These are phyloP conservation scores for Paramormyrops kingsleyae DNA, from an alignment of 2,113 vertebrate genomes.

Conservation along the genomic window DNA sequence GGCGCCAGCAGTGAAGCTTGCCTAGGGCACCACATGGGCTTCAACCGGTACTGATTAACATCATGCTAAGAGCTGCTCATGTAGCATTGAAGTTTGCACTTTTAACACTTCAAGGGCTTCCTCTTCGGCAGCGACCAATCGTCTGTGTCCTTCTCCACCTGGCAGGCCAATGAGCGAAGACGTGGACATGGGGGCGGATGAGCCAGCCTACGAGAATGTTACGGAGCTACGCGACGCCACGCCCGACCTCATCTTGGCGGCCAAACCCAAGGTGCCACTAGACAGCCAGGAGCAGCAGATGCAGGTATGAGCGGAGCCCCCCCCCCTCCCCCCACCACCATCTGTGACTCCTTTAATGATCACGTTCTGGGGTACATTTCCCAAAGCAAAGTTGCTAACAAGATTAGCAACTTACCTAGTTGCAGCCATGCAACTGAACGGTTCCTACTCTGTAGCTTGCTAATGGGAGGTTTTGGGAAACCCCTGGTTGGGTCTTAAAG, in stretches of 20 bases:
- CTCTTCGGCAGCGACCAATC: background rate
- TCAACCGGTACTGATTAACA: background rate
- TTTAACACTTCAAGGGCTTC: background rate
- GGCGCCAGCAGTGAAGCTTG: background rate
- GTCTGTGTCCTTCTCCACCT: background rate
- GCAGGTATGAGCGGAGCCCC: constrained; percentile 33
- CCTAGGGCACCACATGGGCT: background rate
- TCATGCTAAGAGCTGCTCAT: background rate
- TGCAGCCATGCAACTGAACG: background rate
- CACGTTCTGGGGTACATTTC: background rate
- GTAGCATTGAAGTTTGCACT: background rate
- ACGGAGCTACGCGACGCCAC: constrained; percentile 60
- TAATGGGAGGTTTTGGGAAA: background rate
- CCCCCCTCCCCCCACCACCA: background rate
- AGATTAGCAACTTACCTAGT: background rate
- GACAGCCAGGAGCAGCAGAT: constrained; percentile 40
- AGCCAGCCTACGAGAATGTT: constrained; percentile 59
- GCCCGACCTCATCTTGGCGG: constrained; percentile 75
- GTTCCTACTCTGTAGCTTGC: background rate
- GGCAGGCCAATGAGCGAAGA: constrained; percentile 59
- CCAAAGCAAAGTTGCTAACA: background rate
- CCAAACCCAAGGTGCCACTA: constrained; percentile 59
- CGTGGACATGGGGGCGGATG: constrained; percentile 36
- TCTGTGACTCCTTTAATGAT: background rate
- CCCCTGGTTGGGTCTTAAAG: background rate